Conservation (phyloP, 2,797 vertebrate genomes). For the Allobates femoralis region DNA sequence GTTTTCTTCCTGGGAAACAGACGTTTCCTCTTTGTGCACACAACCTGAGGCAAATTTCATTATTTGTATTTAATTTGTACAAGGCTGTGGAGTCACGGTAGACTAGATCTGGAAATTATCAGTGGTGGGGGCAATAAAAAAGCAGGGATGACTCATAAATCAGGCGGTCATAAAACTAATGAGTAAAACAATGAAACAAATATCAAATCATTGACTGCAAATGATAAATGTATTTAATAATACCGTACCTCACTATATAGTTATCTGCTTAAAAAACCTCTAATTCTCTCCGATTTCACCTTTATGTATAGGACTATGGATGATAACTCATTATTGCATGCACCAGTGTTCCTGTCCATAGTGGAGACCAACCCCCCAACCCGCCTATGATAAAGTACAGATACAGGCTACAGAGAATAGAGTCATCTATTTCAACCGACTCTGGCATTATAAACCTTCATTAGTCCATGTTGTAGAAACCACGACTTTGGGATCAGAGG, state of each 20-base stretch:
- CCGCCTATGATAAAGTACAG: too few species aligned
- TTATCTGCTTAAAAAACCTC: not conserved
- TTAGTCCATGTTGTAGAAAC: too few species aligned
- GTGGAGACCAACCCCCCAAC: too few species aligned
- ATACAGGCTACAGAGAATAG: too few species aligned
- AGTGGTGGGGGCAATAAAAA: not conserved
- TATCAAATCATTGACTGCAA: not conserved
- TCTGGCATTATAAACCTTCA: too few species aligned
- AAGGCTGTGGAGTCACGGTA: not conserved
- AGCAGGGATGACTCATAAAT: not conserved
- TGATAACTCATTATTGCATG: too few species aligned
- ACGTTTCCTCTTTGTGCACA: not conserved
- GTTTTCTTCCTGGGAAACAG: not conserved
- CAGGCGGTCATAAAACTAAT: constrained; percentile 4
- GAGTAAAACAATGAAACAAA: constrained; percentile 10
- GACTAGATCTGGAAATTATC: not conserved
- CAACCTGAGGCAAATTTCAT: constrained; percentile 16
- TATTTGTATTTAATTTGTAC: constrained; percentile 9
- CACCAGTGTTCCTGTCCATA: too few species aligned
- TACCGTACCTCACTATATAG: not conserved
- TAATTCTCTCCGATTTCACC: not conserved
- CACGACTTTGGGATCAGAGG: too few species aligned
- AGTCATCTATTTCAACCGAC: too few species aligned
- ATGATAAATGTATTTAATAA: constrained; percentile 10
- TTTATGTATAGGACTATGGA: not conserved